Conservation (phyloP, 2,797 vertebrate species). For the Kryptolebias ocellatus region DNA sequence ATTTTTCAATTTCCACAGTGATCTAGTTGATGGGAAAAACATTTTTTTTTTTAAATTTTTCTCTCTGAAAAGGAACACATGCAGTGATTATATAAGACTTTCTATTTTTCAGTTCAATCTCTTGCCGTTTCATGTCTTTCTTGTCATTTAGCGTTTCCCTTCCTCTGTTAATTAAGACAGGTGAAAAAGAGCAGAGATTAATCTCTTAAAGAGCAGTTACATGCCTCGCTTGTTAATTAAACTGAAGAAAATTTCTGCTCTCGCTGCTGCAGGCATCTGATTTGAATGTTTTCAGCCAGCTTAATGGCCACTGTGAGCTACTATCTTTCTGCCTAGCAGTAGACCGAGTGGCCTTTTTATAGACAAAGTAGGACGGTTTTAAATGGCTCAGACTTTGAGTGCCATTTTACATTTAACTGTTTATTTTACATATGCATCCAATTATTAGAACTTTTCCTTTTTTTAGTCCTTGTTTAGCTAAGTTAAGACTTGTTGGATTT, state of each 20-base stretch:
- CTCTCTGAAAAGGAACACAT: constrained; percentile 24
- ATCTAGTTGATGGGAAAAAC: constrained; percentile 33
- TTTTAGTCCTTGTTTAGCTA: background rate
- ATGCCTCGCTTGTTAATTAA: constrained; percentile 29
- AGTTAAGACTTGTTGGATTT: too few relatives aligned
- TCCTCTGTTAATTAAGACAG: constrained; percentile 49
- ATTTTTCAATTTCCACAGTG: constrained; percentile 34
- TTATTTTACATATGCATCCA: too few relatives aligned
- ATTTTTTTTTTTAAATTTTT: constrained; percentile 32
- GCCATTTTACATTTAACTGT: constrained; percentile 7
- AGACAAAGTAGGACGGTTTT: background rate
- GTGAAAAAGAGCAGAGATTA: constrained; percentile 43
- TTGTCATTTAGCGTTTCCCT: constrained; percentile 18
- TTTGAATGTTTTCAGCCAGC: constrained; percentile 4
- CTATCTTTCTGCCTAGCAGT: background rate
- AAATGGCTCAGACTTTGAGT: background rate
- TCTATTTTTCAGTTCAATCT: constrained; percentile 24
- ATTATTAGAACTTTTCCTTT: background rate
- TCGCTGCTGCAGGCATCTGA: constrained; percentile 2
- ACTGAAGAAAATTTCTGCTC: constrained; percentile 25
- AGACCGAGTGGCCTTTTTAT: background rate
- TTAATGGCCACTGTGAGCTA: background rate
- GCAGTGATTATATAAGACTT: constrained; percentile 31
- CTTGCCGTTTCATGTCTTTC: constrained; percentile 15
- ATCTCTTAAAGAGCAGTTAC: constrained; percentile 20